Percentiles rank a stretch among this genome's conserved stretches.
These are phyloP conservation scores for Solenopsis invicta DNA, from an alignment of 1,140 invertebrate species.

Conservation along the genomic window DNA sequence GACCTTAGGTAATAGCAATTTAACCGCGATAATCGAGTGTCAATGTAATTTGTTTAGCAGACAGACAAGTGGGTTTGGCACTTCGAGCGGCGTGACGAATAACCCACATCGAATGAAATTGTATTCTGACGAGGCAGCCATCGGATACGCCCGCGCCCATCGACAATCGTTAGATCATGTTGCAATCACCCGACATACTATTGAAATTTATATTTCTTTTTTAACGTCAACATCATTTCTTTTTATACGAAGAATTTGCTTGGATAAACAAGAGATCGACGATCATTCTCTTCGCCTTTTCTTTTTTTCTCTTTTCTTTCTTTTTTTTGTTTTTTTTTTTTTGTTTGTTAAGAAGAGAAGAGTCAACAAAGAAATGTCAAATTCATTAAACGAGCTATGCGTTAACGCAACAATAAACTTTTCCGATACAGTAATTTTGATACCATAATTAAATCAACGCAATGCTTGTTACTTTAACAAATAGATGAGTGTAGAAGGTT, in stretches of 20 bases:
- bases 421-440: neutral
- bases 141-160: slow-evolving; percentile 30
- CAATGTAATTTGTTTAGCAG: slow-evolving; percentile 22
- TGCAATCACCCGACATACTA: slow-evolving; percentile 5
- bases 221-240: neutral
- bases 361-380: neutral
- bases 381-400: neutral
- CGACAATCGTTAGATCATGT: slow-evolving; percentile 25
- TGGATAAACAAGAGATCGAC: neutral
- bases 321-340: too few species aligned
- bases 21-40: neutral
- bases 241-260: neutral
- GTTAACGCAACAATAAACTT: neutral
- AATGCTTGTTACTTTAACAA: neutral
- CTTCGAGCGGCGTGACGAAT: slow-evolving; percentile 32
- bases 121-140: slow-evolving; percentile 35
- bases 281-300: neutral
- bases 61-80: slow-evolving; percentile 38
- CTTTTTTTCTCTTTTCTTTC: too few species aligned
- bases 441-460: neutral
- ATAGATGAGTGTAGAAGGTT: too few species aligned
- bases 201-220: neutral
- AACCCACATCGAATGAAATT: slow-evolving; percentile 41
- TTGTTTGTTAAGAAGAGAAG: too few species aligned
- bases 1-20: slow-evolving; percentile 3